phyloP scores from a whole-genome alignment of 2,113 vertebrate species.

The Spheniscus mendiculus region DNA sequence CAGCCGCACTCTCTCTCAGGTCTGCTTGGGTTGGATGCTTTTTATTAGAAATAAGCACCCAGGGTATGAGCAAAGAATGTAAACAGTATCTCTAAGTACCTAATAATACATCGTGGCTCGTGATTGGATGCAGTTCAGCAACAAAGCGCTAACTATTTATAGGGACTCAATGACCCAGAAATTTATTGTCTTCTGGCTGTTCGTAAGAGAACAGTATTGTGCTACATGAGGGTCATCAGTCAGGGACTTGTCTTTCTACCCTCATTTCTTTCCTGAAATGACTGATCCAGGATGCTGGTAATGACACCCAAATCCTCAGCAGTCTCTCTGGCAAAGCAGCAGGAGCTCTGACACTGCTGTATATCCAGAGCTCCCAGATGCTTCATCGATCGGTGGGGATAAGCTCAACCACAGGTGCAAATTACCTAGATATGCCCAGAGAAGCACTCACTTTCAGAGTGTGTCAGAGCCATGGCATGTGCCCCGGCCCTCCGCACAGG shows the following conservation, averaged over 20 bases:
- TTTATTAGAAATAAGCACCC: conserved; percentile 43
- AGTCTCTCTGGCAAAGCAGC: neutral
- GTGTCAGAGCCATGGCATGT: rapidly evolving
- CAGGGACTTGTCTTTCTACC: neutral
- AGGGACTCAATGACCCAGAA: conserved; percentile 60
- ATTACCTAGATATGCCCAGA: neutral
- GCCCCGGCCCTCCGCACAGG: rapidly evolving
- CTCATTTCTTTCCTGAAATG: neutral
- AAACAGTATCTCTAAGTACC: conserved; percentile 30
- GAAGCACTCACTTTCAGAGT: neutral
- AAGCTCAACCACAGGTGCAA: neutral
- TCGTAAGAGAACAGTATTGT: neutral
- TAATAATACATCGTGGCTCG: neutral
- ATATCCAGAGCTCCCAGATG: neutral
- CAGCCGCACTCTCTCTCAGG: neutral
- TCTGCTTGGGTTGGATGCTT: conserved; percentile 25
- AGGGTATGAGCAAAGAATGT: conserved; percentile 36
- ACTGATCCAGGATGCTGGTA: neutral
- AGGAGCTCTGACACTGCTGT: neutral
- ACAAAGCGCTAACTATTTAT: conserved; percentile 4
- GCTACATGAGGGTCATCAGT: conserved; percentile 11
- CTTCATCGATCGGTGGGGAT: neutral
- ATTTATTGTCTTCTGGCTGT: conserved; percentile 29
- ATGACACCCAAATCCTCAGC: neutral
- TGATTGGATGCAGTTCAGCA: neutral